phyloP scores from a whole-genome alignment of 2,113 vertebrate genomes.

The Oryzias curvinotus region DNA sequence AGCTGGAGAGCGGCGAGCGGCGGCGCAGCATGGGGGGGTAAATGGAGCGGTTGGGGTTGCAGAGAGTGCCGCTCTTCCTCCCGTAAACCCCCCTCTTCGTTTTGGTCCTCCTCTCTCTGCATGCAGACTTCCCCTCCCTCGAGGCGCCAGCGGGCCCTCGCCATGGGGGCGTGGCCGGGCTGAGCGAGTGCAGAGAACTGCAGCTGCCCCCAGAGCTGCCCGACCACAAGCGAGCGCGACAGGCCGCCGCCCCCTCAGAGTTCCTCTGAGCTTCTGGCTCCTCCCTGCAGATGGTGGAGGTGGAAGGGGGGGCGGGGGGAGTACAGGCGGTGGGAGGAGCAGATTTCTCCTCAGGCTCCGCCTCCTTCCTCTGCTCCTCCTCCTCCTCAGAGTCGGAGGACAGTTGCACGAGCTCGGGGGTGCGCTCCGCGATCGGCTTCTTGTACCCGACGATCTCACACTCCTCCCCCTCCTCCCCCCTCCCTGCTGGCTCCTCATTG shows the following conservation, averaged over 20 bases:
- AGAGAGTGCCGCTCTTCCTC: conserved; percentile 30
- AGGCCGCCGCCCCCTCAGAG: rapidly evolving
- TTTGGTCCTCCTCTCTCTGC: conserved; percentile 3
- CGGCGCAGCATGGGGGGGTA: conserved; percentile 48
- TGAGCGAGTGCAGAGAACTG: conserved; percentile 22
- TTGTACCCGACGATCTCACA: conserved; percentile 92
- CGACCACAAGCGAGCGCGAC: conserved; percentile 9
- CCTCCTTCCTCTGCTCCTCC: conserved; percentile 58
- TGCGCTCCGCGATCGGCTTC: conserved; percentile 90
- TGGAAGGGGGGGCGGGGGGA: conserved; percentile 52
- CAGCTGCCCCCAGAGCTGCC: conserved; percentile 25
- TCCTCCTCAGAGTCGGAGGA: conserved; percentile 87
- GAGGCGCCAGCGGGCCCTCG: too few relatives aligned
- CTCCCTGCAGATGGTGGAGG: conserved; percentile 6
- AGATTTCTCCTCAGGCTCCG: not conserved
- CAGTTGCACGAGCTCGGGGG: conserved; percentile 89
- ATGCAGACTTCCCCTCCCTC: too few relatives aligned
- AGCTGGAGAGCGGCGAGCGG: conserved; percentile 36
- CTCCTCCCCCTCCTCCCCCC: conserved; percentile 71
- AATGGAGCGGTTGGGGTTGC: conserved; percentile 55
- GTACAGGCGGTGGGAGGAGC: not conserved
- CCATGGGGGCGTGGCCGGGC: not conserved
- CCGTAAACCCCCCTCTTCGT: conserved; percentile 10
- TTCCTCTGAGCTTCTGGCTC: conserved; percentile 9
- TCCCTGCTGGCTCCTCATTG: conserved; percentile 36